phyloP scores from a whole-genome alignment of 2,888 invertebrate species.

The Eurytoma adleriae region DNA sequence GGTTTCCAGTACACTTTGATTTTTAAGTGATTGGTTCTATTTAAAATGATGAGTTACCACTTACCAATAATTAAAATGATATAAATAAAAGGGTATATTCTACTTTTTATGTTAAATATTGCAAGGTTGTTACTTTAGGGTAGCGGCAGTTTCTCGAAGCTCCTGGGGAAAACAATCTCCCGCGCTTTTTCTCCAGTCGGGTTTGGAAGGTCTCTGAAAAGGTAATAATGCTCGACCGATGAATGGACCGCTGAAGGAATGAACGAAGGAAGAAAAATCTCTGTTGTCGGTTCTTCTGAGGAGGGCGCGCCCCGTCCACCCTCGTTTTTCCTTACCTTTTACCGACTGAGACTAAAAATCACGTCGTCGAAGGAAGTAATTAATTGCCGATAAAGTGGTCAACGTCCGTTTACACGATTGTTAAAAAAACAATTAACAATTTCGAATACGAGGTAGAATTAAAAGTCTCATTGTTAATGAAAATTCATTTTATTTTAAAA shows the following conservation, averaged over 20 bases:
- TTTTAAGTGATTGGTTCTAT: no score
- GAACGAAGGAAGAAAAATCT: slow-evolving; percentile 22
- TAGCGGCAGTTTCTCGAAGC: slow-evolving; percentile 20
- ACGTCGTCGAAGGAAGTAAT: not conserved
- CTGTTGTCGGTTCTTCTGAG: slow-evolving; percentile 25
- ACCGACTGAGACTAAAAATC: slow-evolving; percentile 24
- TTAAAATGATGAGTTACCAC: no score
- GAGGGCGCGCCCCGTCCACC: not conserved
- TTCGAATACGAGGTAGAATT: no score
- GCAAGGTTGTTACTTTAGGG: not conserved
- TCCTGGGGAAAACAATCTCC: not conserved
- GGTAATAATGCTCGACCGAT: slow-evolving; percentile 30
- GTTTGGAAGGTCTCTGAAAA: slow-evolving; percentile 20
- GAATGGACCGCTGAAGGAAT: slow-evolving; percentile 17
- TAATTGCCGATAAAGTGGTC: slow-evolving; percentile 26
- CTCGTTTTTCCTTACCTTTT: slow-evolving; percentile 16
- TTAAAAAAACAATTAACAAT: not conserved
- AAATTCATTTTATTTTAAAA: no score
- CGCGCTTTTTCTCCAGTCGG: slow-evolving; percentile 13
- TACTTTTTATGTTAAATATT: no score
- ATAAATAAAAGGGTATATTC: no score
- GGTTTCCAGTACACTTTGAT: no score
- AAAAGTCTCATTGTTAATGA: no score
- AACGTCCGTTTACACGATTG: slow-evolving; percentile 6
- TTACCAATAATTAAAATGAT: no score